phyloP scores from a whole-genome alignment of 2,888 invertebrate genomes.

The Lampropteryx suffumata region DNA sequence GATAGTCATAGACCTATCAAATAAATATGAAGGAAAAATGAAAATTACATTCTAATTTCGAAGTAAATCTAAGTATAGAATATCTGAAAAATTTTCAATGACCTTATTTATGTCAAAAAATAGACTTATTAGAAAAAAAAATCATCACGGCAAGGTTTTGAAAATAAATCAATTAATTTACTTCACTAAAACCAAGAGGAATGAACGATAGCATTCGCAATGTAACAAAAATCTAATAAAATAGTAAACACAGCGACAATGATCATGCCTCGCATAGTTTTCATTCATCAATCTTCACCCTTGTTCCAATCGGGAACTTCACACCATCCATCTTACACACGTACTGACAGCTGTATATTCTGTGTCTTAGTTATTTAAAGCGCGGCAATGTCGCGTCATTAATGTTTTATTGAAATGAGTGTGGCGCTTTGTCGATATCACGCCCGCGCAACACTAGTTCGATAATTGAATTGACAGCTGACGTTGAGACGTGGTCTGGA shows the following conservation, averaged over 20 bases:
- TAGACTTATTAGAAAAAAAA: too few species aligned
- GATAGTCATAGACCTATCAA: too few species aligned
- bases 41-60: too few species aligned
- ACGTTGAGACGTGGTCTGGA: neutral
- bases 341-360: neutral
- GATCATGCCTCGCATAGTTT: constrained; percentile 38
- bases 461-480: constrained; percentile 20
- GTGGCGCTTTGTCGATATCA: constrained; percentile 38
- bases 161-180: constrained; percentile 1
- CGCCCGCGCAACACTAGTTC: constrained; percentile 29
- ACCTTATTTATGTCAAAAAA: too few species aligned
- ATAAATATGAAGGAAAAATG: too few species aligned
- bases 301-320: constrained; percentile 55
- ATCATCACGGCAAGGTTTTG: neutral
- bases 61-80: too few species aligned
- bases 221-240: constrained; percentile 34
- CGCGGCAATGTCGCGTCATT: constrained; percentile 40
- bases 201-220: constrained; percentile 23
- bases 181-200: constrained; percentile 9
- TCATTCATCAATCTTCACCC: constrained; percentile 63
- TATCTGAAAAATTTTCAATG: too few species aligned
- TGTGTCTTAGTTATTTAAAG: constrained; percentile 43
- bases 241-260: constrained; percentile 41
- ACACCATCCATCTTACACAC: constrained; percentile 66
- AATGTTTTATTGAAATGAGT: constrained; percentile 43